Base-by-base conservation (phyloP, 2,113 vertebrate genomes). In the Ammospiza caudacuta region DNA sequence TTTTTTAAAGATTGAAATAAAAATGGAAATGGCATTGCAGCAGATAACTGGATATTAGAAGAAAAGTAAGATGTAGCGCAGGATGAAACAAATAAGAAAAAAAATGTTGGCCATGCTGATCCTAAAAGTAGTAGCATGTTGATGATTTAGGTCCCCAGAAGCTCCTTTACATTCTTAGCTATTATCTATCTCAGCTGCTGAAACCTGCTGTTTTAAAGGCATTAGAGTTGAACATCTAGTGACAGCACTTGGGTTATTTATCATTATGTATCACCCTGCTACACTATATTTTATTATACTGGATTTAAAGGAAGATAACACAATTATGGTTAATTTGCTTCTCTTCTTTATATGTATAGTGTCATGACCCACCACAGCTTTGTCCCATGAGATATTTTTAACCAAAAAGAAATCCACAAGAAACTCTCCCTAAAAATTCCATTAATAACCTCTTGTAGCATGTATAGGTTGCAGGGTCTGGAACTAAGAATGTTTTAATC, bases 401-500 rank as follows among this genome's bases (percentile, higher is more conserved):
- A 97, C 98, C 98, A 98, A 97, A 98, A 98, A 98, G 97, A 98
- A 98, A 98, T 96, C 98, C 98, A 97, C 98, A 98, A 98, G 98
- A 98, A 98, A 98, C 98, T 98, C 98, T 98, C 98, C 98, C 98
- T 98, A 98, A 98, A 98, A 99, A 99, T 99, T 98, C 98, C 98
- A 98, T 98, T 98, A 98, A 98, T 98, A 98, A 98, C 98, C 98
- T 98, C 96, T 98, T 98, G 98, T 98, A 98, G 98, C 95, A 97
- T 96, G 98, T 98, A 98, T 99, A 98, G 97, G 98, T 98, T 98
- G 97, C 98, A 98, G 98, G 99, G 98, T 98, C 98, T 98, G 98
- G 98, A 98, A 98, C 98, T 98, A 98, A 98, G 98, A 98, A 98
- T 98, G 98, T 99, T 99, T 99, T 99, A 99, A 99, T 99, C 99